Evolutionary conservation across 2,113 vertebrate species (phyloP), one percentile per base, ranked within the genome.

Genomic region (Atlantisia rogersi): DNA sequence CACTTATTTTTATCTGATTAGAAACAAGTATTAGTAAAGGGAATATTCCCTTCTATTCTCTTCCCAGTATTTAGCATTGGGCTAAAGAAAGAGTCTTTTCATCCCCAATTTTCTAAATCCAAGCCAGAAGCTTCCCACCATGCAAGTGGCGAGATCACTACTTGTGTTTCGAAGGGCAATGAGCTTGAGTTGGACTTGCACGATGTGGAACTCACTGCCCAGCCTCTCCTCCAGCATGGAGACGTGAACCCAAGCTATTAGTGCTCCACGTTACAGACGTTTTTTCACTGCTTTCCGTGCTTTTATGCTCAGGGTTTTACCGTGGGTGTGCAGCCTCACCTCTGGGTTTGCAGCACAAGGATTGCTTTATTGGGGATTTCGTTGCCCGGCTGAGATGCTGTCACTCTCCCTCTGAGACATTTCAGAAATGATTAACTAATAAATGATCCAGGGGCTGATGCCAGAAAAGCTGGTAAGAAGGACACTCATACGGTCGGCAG

Each of bases 1-100:
- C 88, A 77, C 87, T 95, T 97, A 95, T 96, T 97, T 96, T 95
- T 93, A 94, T 94, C 91, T 92, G 91, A 95, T 97, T 94, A 95
- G 91, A 94, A 96, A 77, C 55, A 84, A 95, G 78, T 56, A 89
- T 86, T 82, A 88, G 90, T 77, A 91, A 96, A 96, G 56, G 75
- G 84, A 96, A 68, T 92, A 79, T 73, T 95, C 52, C 37, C n/a
- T 48, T 82, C 86, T 82, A 32, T 87, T 88, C 77, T 92, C 40
- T 42, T 94, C 48, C 80, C 20, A 24, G 37, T 74, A 59, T 95
- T 96, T 91, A 92, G 74, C 46, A 55, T 1, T 32, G 28, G 63
- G 70, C 44, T 77, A 94, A 85, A 35, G 16, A 63, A 62, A 15
- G 12, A 93, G 50, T 37, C 55, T 64, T 92, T 79, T 91, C 10